Base-by-base conservation (phyloP, 2,113 vertebrate species). In the Numenius arquata region DNA sequence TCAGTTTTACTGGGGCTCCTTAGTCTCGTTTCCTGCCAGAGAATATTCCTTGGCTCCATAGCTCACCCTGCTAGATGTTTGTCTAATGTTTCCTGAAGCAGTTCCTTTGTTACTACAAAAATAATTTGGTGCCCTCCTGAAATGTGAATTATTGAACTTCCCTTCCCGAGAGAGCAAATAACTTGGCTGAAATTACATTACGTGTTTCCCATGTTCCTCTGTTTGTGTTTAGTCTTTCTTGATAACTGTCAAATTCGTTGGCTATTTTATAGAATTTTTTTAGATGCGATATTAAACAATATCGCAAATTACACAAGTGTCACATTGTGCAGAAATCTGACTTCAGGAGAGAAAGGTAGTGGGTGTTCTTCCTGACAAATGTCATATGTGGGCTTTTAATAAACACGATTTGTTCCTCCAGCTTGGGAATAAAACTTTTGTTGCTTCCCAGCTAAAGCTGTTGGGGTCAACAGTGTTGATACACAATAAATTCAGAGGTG, bases 61-160 rank as follows among this genome's bases (percentile, higher is more conserved):
- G 86, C 84, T 94, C 66, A 50, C 53, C 40, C 52, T 81, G 79
- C 53, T 52, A 53, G 53, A 62, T 1, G 1, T 85, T 63, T 63
- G 38, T 82, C 67, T 85, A 14, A 41, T 73, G 91, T 91, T 95
- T 95, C 89, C 91, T 89, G 84, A 88, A 95, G 74, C 89, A 58
- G 26, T 88, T 94, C 74, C 63, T 95, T 82, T 95, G 59, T 50
- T 83, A 50, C 65, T 88, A 22, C 30, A 67, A 52, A 95, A 97
- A 85, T 25, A 73, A 91, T 80, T 85, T 34, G 25, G 36, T 95
- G 78, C 75, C 53, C 88, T 92, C 43, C 78, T 90, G 85, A 85
- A 89, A 83, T 43, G 68, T 62, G 88, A 80, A 43, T 93, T 93
- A 89, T 63, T 93, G 82, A 88, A 74, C 85, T 77, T 95, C 26